phyloP scores from a whole-genome alignment of 2,113 vertebrate species.

The Sinocyclocheilus anshuiensis region DNA sequence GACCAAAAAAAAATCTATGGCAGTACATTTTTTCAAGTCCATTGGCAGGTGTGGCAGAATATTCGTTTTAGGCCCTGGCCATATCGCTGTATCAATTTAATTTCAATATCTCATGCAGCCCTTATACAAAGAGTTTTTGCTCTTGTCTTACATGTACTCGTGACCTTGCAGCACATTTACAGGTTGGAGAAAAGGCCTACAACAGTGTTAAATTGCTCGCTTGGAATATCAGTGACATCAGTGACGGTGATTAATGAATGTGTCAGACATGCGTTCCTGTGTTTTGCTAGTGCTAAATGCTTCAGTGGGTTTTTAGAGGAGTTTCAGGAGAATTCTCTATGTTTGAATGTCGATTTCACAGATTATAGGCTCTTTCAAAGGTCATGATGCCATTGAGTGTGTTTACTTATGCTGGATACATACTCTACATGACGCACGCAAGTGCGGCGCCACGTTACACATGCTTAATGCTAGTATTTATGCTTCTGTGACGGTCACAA shows the following conservation, averaged over 20 bases:
- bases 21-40: too few relatives aligned
- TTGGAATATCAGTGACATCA: background rate
- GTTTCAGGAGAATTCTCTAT: background rate
- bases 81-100: too few relatives aligned
- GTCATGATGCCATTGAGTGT: background rate
- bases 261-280: background rate
- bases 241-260: constrained; percentile 8
- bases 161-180: background rate
- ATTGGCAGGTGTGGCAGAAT: too few relatives aligned
- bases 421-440: background rate
- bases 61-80: too few relatives aligned
- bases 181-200: background rate
- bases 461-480: background rate
- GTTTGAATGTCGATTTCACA: background rate
- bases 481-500: background rate
- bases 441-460: background rate
- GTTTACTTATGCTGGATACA: background rate
- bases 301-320: background rate
- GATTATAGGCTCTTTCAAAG: background rate
- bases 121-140: background rate
- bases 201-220: background rate
- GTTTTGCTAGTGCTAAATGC: constrained; percentile 2
- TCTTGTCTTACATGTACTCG: background rate
- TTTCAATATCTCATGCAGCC: too few relatives aligned
- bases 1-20: too few relatives aligned